Conservation (phyloP, 2,113 vertebrate genomes). For the Clinocottus analis region DNA sequence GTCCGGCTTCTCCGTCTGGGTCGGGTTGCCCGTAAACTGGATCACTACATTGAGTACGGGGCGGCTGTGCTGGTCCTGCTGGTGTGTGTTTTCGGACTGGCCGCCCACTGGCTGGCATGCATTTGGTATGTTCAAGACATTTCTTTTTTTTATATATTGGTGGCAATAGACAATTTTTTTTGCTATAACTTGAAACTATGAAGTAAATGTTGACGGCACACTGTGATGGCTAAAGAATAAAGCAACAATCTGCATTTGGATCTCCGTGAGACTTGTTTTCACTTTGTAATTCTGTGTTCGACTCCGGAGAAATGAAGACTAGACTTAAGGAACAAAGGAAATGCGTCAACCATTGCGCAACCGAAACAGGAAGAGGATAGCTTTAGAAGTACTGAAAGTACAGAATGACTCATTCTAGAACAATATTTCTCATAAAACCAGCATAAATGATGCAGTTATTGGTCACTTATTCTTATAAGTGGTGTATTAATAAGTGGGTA, state of each 20-base stretch:
- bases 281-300: neutral
- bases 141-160: neutral
- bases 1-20: conserved; percentile 94
- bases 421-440: too few species aligned
- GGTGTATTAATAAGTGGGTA: too few species aligned
- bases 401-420: too few species aligned
- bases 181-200: neutral
- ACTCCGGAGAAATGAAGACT: too few species aligned
- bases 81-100: conserved; percentile 98
- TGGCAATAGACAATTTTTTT: neutral
- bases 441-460: too few species aligned
- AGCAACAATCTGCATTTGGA: neutral
- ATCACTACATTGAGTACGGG: conserved; percentile 98
- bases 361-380: neutral
- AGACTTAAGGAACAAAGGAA: too few species aligned
- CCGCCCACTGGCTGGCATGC: conserved; percentile 98
- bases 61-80: conserved; percentile 95
- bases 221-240: neutral
- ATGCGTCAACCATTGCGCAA: too few species aligned
- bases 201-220: neutral
- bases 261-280: neutral
- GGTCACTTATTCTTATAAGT: too few species aligned
- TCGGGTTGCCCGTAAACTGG: conserved; percentile 96
- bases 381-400: too few species aligned
- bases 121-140: conserved; percentile 86